phyloP scores from a whole-genome alignment of 2,113 vertebrate genomes.

The Sclerurus mexicanus region DNA sequence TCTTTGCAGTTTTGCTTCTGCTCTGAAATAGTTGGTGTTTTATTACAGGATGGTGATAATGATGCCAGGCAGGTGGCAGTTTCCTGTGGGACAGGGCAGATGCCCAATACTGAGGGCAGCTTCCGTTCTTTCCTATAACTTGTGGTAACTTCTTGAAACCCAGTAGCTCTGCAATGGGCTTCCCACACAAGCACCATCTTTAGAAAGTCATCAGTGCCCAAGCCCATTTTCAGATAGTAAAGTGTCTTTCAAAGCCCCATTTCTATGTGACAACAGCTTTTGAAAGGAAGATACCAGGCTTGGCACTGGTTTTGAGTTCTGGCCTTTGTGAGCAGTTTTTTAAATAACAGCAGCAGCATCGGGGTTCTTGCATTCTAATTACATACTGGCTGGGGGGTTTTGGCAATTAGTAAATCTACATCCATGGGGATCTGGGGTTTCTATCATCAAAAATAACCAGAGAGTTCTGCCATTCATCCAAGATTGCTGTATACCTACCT shows the following conservation, averaged over 20 bases:
- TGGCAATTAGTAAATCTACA: not conserved
- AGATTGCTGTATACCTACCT: not conserved
- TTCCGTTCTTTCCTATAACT: not conserved
- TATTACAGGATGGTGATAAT: not conserved
- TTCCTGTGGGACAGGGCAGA: not conserved
- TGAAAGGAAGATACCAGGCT: not conserved
- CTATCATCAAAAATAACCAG: not conserved
- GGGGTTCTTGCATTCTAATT: not conserved
- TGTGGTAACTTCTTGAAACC: not conserved
- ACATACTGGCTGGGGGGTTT: not conserved
- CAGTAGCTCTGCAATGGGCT: not conserved
- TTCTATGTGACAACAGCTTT: not conserved
- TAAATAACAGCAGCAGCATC: not conserved
- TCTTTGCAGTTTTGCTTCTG: not conserved
- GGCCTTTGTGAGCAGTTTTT: not conserved
- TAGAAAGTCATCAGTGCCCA: not conserved
- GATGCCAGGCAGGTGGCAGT: not conserved
- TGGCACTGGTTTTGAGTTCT: not conserved
- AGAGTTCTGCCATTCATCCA: not conserved
- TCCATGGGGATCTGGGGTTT: not conserved
- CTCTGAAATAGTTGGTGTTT: not conserved
- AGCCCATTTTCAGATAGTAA: not conserved
- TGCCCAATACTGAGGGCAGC: not conserved
- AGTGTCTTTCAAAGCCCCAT: not conserved
- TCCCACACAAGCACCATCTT: not conserved